Conservation (phyloP, 2,113 vertebrate species). For the Callorhinus ursinus region DNA sequence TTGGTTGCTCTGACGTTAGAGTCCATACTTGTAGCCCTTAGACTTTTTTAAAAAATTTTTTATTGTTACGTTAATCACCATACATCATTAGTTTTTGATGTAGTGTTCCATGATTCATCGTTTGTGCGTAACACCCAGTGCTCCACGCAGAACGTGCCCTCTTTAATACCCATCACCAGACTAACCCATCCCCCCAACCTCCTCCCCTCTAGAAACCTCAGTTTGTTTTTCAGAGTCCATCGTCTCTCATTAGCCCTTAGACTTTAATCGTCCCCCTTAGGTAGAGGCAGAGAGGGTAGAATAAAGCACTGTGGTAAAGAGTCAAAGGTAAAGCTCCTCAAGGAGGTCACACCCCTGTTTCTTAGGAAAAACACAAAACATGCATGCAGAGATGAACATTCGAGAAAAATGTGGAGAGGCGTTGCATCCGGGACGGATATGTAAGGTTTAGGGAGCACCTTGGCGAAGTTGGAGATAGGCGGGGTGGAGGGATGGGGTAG, state of each 20-base stretch:
- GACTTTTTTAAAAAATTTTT: neutral
- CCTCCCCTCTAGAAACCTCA: too few species aligned
- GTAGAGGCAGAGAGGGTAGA: neutral
- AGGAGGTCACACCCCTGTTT: neutral
- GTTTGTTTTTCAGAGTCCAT: too few species aligned
- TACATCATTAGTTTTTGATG: too few species aligned
- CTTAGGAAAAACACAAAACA: neutral
- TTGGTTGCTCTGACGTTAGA: neutral
- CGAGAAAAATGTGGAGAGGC: neutral
- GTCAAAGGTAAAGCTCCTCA: neutral
- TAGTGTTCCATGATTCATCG: too few species aligned
- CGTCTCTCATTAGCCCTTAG: neutral
- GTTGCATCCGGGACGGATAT: neutral
- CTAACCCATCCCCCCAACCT: too few species aligned
- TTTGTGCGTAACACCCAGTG: too few species aligned
- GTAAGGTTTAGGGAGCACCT: neutral
- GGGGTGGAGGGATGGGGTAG: neutral
- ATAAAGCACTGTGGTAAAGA: neutral
- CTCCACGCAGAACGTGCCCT: too few species aligned
- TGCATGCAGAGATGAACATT: neutral
- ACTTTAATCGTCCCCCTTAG: neutral
- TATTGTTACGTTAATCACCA: too few species aligned
- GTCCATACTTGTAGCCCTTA: neutral
- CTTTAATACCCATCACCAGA: too few species aligned
- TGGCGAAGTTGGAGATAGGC: neutral